Evolutionary conservation across 2,113 vertebrate genomes (phyloP).

Genomic region (Ramphastos sulfuratus): DNA sequence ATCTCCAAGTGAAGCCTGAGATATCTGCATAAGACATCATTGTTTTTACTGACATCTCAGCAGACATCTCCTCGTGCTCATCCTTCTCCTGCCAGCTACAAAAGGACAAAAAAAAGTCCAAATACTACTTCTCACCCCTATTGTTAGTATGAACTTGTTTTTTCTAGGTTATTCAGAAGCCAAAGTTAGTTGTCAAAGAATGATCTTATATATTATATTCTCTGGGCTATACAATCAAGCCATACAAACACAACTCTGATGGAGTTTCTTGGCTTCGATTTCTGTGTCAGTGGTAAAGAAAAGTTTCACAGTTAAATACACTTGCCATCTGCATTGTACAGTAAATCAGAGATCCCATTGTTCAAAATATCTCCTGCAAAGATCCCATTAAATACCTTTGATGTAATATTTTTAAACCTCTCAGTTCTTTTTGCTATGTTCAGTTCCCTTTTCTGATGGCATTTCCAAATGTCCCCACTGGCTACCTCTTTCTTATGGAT

Average conservation of each 20-base stretch:
- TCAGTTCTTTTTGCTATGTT: background rate
- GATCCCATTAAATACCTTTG: background rate
- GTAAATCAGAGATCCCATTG: slow-evolving; percentile 22
- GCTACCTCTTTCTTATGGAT: background rate
- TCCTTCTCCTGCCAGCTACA: background rate
- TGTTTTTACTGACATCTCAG: background rate
- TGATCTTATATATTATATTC: background rate
- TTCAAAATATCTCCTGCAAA: slow-evolving; percentile 34
- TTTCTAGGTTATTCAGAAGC: slow-evolving; percentile 12
- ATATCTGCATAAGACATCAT: background rate
- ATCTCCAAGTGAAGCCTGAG: background rate
- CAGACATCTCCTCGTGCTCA: background rate
- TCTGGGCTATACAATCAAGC: background rate
- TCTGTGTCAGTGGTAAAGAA: slow-evolving; percentile 16
- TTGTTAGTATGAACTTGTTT: background rate
- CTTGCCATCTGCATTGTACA: background rate
- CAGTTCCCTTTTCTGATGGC: background rate
- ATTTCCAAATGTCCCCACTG: slow-evolving; percentile 36
- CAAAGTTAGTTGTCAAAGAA: background rate
- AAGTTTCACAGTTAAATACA: background rate
- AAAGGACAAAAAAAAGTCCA: background rate
- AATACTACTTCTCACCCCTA: background rate
- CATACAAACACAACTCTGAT: background rate
- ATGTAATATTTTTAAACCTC: background rate
- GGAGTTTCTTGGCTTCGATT: background rate